Percentiles rank a stretch among this genome's conserved stretches.
phyloP scores from a whole-genome alignment of 2,113 vertebrate genomes.

The Phalacrocorax brasilianus region DNA sequence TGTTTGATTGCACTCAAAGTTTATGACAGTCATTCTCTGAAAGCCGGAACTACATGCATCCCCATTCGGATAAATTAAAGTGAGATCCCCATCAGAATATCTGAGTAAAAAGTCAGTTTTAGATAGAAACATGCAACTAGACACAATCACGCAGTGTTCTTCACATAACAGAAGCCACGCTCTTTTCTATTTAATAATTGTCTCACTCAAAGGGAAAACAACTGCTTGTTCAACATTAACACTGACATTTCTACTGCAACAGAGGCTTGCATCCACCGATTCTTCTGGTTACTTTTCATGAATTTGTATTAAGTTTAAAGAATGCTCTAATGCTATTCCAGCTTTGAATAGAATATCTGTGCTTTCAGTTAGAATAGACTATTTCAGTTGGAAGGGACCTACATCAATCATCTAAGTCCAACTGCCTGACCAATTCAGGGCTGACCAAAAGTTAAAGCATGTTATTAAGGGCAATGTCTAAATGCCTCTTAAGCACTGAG shows the following conservation, averaged over 20 bases:
- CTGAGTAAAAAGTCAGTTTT: conserved; percentile 61
- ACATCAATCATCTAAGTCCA: not conserved
- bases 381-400: not conserved
- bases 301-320: not conserved
- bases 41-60: conserved; percentile 86
- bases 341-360: not conserved
- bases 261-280: not conserved
- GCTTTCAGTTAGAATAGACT: not conserved
- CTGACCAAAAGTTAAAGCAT: not conserved
- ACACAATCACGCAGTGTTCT: not conserved
- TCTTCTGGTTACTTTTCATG: not conserved
- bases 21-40: conserved; percentile 95
- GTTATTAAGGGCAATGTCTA: not conserved
- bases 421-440: not conserved
- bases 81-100: conserved; percentile 95
- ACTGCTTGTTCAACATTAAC: not conserved
- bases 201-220: not conserved
- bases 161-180: not conserved
- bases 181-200: not conserved
- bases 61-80: conserved; percentile 86
- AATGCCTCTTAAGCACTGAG: not conserved
- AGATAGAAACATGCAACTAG: not conserved
- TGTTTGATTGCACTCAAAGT: conserved; percentile 88
- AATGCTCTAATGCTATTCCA: not conserved
- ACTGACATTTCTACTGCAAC: not conserved